Conservation (phyloP, 2,113 vertebrate species). For the Calidris pygmaea region DNA sequence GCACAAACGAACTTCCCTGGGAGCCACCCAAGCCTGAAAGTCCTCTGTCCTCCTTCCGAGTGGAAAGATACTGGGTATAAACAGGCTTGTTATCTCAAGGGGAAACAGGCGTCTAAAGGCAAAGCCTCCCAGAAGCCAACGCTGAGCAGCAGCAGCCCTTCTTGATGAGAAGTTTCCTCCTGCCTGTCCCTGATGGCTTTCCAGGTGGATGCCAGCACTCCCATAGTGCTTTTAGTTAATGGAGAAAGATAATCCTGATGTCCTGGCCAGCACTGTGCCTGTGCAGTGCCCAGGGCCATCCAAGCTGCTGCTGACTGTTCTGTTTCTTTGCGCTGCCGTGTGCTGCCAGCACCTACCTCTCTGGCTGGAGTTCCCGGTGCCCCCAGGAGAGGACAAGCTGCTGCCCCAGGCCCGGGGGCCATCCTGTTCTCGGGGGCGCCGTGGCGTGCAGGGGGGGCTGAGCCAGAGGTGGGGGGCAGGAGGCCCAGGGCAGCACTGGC, state of each 20-base stretch:
- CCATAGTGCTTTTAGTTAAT: constrained; percentile 3
- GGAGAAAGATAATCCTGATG: neutral
- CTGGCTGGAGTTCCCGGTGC: neutral
- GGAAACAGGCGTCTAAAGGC: neutral
- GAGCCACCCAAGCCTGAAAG: neutral
- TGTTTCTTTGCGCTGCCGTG: neutral
- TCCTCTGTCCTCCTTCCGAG: neutral
- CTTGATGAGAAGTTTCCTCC: neutral
- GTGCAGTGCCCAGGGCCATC: constrained; percentile 20
- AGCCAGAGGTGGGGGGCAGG: neutral
- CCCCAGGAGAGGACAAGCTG: neutral
- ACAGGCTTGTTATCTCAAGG: neutral
- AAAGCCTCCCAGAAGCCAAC: neutral
- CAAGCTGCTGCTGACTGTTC: constrained; percentile 12
- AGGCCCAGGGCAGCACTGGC: neutral
- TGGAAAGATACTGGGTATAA: neutral
- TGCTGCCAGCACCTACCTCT: neutral
- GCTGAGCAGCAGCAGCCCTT: neutral
- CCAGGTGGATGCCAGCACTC: constrained; percentile 19
- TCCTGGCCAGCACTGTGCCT: neutral
- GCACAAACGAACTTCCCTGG: neutral
- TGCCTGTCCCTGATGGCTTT: neutral
- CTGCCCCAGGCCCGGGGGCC: neutral
- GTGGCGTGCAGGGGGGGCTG: neutral
- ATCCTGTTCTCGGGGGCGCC: neutral